phyloP scores from a whole-genome alignment of 2,113 vertebrate genomes.

The Myxocyprinus asiaticus region DNA sequence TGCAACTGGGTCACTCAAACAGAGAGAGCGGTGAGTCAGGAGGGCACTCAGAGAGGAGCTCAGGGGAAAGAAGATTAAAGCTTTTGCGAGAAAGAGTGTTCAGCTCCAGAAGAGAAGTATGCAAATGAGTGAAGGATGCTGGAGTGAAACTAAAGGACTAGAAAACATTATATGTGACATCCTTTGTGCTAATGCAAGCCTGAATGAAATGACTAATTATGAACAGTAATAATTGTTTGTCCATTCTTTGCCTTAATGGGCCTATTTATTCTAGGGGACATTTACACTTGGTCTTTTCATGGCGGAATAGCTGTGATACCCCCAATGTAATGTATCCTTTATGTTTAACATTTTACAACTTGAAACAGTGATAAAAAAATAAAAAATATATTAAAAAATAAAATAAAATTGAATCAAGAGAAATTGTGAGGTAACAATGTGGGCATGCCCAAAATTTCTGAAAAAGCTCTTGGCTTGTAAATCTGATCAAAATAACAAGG shows the following conservation, averaged over 20 bases:
- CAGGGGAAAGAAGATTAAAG: constrained; percentile 47
- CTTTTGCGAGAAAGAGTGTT: constrained; percentile 26
- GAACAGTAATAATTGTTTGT: background rate
- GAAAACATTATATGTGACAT: constrained; percentile 28
- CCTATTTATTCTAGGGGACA: too few relatives aligned
- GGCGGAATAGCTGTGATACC: too few relatives aligned
- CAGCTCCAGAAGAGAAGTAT: constrained; percentile 32
- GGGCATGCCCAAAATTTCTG: background rate
- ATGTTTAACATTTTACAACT: too few relatives aligned
- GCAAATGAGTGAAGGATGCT: constrained; percentile 23
- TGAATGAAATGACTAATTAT: constrained; percentile 1
- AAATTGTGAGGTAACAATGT: background rate
- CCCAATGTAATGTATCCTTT: too few relatives aligned
- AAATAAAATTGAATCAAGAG: too few relatives aligned
- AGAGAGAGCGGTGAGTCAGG: constrained; percentile 6
- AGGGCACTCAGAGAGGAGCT: constrained; percentile 27
- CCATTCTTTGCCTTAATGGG: too few relatives aligned
- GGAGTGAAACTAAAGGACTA: constrained; percentile 29
- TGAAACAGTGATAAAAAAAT: too few relatives aligned
- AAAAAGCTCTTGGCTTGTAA: background rate
- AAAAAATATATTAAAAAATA: too few relatives aligned
- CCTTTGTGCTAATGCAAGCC: background rate
- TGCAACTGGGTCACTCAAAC: constrained; percentile 12
- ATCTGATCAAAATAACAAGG: background rate
- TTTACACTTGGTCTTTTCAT: too few relatives aligned